Base-by-base conservation (phyloP, 2,888 invertebrate genomes). In the Hymenopus coronatus region DNA sequence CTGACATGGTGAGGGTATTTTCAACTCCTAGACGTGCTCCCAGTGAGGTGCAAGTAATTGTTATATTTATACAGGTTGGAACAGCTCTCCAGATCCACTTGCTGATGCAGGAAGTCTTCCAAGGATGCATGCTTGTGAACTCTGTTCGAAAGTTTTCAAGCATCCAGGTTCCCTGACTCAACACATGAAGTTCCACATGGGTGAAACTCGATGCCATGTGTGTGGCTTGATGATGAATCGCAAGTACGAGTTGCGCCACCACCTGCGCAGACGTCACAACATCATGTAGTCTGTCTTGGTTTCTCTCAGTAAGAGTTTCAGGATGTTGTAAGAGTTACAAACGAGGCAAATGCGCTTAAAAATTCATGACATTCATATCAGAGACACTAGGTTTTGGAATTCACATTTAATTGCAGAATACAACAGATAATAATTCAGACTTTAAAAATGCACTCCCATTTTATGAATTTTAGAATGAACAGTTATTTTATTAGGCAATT, bases 141-240 rank as follows among this genome's bases (percentile, higher is more conserved):
- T 90, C 28, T 91, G 91, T 85, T 87, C 84, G 27, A 90, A 90
- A 82, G 82, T 54, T 28, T 91, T 90, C 89, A 90, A 88, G 81
- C 90, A 90, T 81, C 89, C 89, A n/a, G 88, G 89, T 33, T 90
- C 90, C 12, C 85, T 90, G 88, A 33, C 82, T 9, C 87, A 88
- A 28, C 90, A 90, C 82, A 81, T 54, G 40, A 94, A 94, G 91
- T 93, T 93, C 92, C 94, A 94, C 92, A 93, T 93, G 90, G 94
- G 94, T 86, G 93, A 93, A 91, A 94, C 94, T 89, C 93, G 93
- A 92, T 94, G 94, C 91, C 93, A 93, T 88, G 93, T 94, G 90
- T 94, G 94, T 70, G n/a, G 30, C 28, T 30, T 86, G 82, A 83
- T 86, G 40, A 84, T 91, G 88, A 90, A 88, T 89, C 87, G 91